Conservation (phyloP, 2,113 vertebrate species). For the Cyphomyrus discorhynchus region DNA sequence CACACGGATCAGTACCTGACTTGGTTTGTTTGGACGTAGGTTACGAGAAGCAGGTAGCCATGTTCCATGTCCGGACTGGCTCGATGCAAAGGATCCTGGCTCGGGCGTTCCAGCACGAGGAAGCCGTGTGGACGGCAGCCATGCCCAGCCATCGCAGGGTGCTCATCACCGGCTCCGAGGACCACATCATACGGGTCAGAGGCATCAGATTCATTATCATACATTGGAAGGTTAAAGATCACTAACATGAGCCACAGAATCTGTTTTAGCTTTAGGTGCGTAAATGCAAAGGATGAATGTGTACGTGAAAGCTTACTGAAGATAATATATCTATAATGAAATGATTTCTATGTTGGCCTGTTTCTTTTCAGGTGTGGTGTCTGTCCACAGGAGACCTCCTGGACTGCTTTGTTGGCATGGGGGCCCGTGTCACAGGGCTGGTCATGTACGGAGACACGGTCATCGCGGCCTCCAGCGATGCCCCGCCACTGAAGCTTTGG, state of each 20-base stretch:
- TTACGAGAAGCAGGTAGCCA: conserved; percentile 49
- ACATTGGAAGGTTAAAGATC: not conserved
- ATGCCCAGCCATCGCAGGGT: conserved; percentile 46
- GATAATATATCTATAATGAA: not conserved
- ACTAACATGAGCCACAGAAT: not conserved
- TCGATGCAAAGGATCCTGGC: conserved; percentile 51
- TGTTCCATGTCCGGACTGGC: conserved; percentile 46
- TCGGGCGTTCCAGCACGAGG: conserved; percentile 51
- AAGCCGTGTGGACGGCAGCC: conserved; percentile 50
- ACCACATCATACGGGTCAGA: conserved; percentile 65
- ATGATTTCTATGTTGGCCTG: not conserved
- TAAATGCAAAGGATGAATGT: not conserved
- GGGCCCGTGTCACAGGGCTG: conserved; percentile 51
- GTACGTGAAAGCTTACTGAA: not conserved
- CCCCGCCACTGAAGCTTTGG: conserved; percentile 57
- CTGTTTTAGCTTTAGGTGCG: not conserved
- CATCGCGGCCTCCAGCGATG: conserved; percentile 57
- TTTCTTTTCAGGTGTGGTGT: conserved; percentile 66
- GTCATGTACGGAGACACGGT: conserved; percentile 38
- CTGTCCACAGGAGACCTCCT: conserved; percentile 60
- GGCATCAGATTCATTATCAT: not conserved
- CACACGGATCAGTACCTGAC: not conserved
- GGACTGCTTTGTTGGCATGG: conserved; percentile 53
- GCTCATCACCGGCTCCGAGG: conserved; percentile 57
- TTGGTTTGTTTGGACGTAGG: conserved; percentile 43